Conservation (phyloP, 2,888 invertebrate genomes). For the Microplitis manilae region DNA sequence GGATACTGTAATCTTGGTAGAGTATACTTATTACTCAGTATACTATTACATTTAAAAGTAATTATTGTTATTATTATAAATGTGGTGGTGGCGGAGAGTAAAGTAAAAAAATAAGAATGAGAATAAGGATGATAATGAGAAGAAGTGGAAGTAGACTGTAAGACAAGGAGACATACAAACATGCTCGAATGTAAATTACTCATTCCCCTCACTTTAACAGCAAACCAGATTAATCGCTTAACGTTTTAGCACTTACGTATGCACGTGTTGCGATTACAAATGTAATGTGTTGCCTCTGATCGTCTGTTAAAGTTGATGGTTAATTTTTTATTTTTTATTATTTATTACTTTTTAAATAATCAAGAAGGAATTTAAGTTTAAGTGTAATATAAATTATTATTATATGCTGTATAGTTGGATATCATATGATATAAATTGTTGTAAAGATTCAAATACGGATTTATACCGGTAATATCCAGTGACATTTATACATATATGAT, state of each 20-base stretch:
- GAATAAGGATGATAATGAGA: neutral
- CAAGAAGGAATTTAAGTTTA: neutral
- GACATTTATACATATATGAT: conserved; percentile 1
- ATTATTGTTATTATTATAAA: neutral
- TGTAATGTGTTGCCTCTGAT: neutral
- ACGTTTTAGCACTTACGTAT: conserved; percentile 47
- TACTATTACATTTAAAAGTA: neutral
- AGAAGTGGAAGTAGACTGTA: neutral
- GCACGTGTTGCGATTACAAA: conserved; percentile 6
- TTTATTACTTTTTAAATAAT: neutral
- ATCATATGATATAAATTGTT: neutral
- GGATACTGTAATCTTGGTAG: neutral
- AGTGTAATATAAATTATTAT: conserved; percentile 8
- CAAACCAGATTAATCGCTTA: conserved; percentile 54
- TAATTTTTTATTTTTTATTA: neutral
- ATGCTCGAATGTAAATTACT: conserved; percentile 59
- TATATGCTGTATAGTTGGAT: neutral
- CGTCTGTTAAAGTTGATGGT: neutral
- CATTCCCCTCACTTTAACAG: conserved; percentile 43
- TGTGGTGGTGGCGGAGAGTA: neutral
- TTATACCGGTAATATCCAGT: conserved; percentile 28
- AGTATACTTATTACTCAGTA: neutral
- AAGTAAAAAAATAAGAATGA: neutral
- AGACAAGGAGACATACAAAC: conserved; percentile 16
- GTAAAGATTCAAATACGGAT: neutral